These are phyloP conservation scores for Seladonia tumulorum DNA, from an alignment of 2,888 invertebrate species.

Conservation along the genomic window DNA sequence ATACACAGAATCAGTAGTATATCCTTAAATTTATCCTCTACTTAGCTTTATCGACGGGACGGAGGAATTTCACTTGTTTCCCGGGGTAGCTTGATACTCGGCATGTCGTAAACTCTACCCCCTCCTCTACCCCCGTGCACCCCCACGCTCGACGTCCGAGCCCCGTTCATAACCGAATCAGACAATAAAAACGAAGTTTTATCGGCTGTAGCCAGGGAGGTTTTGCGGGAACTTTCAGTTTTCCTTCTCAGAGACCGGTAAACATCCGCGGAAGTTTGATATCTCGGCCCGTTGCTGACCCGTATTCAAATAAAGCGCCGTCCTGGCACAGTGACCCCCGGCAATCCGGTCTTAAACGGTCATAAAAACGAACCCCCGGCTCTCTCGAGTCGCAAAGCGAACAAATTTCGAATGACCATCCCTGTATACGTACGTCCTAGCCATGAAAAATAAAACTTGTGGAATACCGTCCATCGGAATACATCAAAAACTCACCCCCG, in stretches of 20 bases:
- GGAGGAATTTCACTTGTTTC: constrained; percentile 48
- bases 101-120: constrained; percentile 36
- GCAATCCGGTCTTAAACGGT: neutral
- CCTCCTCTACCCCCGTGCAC: neutral
- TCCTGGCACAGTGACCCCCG: neutral
- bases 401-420: neutral
- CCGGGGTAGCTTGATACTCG: constrained; percentile 42
- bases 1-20: constrained; percentile 6
- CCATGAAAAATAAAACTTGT: neutral
- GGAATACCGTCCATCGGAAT: neutral
- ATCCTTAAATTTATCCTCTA: constrained; percentile 43
- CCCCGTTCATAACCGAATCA: constrained; percentile 48
- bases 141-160: neutral
- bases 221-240: constrained; percentile 40
- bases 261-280: constrained; percentile 24
- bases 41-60: constrained; percentile 45
- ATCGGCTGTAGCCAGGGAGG: constrained; percentile 35
- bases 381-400: neutral
- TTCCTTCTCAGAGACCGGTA: constrained; percentile 1
- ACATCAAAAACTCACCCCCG: neutral
- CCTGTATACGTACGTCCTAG: neutral
- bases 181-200: constrained; percentile 55
- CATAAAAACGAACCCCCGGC: neutral
- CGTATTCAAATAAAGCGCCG: constrained; percentile 27
- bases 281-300: neutral